Base-by-base conservation (phyloP, 2,888 invertebrate species). In the Parelbella ahira region DNA sequence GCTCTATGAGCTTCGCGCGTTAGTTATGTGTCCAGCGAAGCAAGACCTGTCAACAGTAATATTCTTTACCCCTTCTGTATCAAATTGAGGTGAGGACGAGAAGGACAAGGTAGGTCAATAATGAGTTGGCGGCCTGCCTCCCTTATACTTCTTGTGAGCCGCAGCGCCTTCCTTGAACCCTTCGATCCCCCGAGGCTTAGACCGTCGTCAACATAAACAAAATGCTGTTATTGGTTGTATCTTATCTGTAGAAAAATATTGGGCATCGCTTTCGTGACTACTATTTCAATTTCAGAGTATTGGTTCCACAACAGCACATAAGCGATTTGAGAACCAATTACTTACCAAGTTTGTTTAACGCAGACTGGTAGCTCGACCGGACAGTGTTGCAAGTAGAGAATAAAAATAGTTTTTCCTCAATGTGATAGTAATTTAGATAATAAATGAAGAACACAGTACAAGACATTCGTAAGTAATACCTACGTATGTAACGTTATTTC, bases 131-230 rank as follows among this genome's bases (percentile, higher is more conserved):
- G 39, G 51, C 48, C 41, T 47, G 49, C 44, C 47, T 62, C 62
- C 51, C 51, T 61, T 60, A 75, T 75, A 70, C 75, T 63, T 61
- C 56, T 62, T 63, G 63, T 68, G 63, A 67, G 62, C 66, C 55
- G 60, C 56, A 56, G 54, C 52, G 56, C 53, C 59, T 59, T 50
- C 49, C 55, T 51, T 62, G 67, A 67, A 61, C 66, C 62, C 49
- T 58, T 42, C 52, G 46, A 53, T 70, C 72, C 70, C 75, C 53
- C 53, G 67, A 62, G 76, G 60, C 59, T 60, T 51, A 60, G 63
- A 65, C 73, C 71, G 72, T 64, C 72, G 74, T 79, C 80, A 73
- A 81, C 75, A 77, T 79, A 82, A 84, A 81, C 81, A 81, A 79
- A 79, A 78, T 68, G 63, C 63, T 70, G 75, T 78, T 73, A 76